Conservation (phyloP, 2,797 vertebrate species). For the Sebastes steindachneri region DNA sequence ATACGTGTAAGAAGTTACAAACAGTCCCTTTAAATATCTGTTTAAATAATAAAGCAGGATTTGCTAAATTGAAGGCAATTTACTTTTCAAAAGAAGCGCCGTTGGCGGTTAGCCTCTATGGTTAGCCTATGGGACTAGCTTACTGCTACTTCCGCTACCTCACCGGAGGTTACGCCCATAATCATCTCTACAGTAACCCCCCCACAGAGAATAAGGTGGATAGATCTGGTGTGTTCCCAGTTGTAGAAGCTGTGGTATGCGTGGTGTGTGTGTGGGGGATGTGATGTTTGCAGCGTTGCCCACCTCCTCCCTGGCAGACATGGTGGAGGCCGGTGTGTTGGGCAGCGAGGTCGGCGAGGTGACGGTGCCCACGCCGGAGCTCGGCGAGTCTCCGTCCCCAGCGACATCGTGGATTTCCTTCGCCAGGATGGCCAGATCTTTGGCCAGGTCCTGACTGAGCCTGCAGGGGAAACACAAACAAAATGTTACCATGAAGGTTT, state of each 20-base stretch:
- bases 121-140: too few species aligned
- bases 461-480: constrained; percentile 61
- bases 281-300: not conserved
- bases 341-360: constrained; percentile 84
- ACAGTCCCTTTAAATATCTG: too few species aligned
- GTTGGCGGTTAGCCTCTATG: too few species aligned
- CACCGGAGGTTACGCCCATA: too few species aligned
- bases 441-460: constrained; percentile 93
- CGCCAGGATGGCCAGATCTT: constrained; percentile 95
- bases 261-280: not conserved
- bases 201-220: too few species aligned
- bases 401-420: constrained; percentile 96
- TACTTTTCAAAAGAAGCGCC: too few species aligned
- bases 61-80: too few species aligned
- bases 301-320: constrained; percentile 95
- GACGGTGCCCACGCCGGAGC: constrained; percentile 77
- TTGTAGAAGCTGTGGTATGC: not conserved
- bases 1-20: too few species aligned
- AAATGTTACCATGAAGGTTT: not conserved
- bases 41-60: too few species aligned
- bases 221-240: constrained; percentile 6
- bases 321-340: constrained; percentile 90
- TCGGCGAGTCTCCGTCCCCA: constrained; percentile 89
- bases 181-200: too few species aligned
- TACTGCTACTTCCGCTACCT: too few species aligned